Base-by-base conservation (phyloP, 2,888 invertebrate genomes). In the Tipula confusa region DNA sequence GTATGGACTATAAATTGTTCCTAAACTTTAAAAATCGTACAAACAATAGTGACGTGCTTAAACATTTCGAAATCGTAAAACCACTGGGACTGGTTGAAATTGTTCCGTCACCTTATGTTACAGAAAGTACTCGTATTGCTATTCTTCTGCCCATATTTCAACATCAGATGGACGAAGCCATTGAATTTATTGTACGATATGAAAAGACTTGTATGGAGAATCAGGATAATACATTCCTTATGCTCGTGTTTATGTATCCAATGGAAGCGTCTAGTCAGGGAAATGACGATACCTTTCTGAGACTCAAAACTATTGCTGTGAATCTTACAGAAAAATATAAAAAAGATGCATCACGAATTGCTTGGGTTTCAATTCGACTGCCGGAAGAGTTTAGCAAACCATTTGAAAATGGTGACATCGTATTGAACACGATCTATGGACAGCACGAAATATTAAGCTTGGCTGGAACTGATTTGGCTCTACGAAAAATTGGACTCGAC, bases 41-140 rank as follows among this genome's bases (percentile, higher is more conserved):
- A 15, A 90, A 90, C 13, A 64, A 64, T 64, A 18, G 9, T 9
- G 9, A 2, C 9, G 64, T 64, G 7, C 24, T 64, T 0, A 64
- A 64, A 64, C 64, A 64, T 64, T 64, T 64, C 24, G 64, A 97
- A 90, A 92, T 95, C 64, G 93, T 94, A 83, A 95, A 98, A 85
- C 95, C 96, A 13, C 90, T 98, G 84, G 97, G 97, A 15, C 93
- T 94, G 84, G 95, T 97, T 7, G 97, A 98, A 88, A 93, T 98
- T 84, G 92, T 98, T 48, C 94, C 96, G 0, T 96, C 97, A 88
- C 98, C 98, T 0, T 98, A 98, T 90, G 98, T 98, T 0, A 98
- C 98, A 0, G 98, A 99, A 91, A 96, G 95, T 89, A 94, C 95
- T 5, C 92, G 96, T 85, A 92, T 98, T 3, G 93, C 94, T 84